Percentiles rank a stretch among this genome's conserved stretches.
Evolutionary conservation across 2,888 invertebrate genomes (phyloP).

Genomic region (Nephrocerus scutellatus): DNA sequence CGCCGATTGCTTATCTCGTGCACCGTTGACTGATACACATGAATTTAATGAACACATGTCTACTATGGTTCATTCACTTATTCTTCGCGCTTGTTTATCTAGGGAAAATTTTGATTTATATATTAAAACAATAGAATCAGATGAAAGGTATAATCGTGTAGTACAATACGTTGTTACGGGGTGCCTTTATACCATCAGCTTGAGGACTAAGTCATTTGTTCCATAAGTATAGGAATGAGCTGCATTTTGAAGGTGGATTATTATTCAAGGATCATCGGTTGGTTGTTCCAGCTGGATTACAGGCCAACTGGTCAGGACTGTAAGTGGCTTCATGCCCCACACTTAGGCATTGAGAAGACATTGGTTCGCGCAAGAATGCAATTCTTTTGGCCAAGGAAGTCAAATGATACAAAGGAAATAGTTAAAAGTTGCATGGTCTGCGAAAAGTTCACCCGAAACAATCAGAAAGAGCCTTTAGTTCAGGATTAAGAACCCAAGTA

Average conservation of each 20-base stretch:
- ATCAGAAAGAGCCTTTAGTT: constrained; percentile 7
- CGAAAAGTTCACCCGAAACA: constrained; percentile 6
- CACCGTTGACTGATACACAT: constrained; percentile 6
- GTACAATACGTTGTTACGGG: constrained; percentile 8
- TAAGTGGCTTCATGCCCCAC: constrained; percentile 10
- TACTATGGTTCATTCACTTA: no score
- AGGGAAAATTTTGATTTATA: constrained; percentile 16
- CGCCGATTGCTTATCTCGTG: constrained; percentile 7
- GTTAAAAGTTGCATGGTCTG: constrained; percentile 1
- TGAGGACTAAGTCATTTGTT: constrained; percentile 10
- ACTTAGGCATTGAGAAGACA: constrained; percentile 20
- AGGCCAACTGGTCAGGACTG: constrained; percentile 3
- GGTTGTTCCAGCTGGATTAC: constrained; percentile 10
- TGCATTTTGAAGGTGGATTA: constrained; percentile 16
- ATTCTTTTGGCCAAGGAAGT: constrained; percentile 20
- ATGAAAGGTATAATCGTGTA: constrained; percentile 14
- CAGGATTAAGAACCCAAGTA: constrained; percentile 1
- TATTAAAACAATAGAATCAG: constrained; percentile 1
- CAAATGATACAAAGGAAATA: background rate
- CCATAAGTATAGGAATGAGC: constrained; percentile 7
- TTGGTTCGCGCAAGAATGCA: constrained; percentile 18
- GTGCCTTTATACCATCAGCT: constrained; percentile 18
- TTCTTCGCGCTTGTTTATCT: constrained; percentile 17
- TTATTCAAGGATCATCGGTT: constrained; percentile 12
- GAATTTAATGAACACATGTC: no score